A percentile compares a stretch with the other conserved stretches of the same genome.
These are phyloP conservation scores for Leptodactylus fuscus DNA, from an alignment of 2,113 vertebrate genomes.

Conservation along the genomic window DNA sequence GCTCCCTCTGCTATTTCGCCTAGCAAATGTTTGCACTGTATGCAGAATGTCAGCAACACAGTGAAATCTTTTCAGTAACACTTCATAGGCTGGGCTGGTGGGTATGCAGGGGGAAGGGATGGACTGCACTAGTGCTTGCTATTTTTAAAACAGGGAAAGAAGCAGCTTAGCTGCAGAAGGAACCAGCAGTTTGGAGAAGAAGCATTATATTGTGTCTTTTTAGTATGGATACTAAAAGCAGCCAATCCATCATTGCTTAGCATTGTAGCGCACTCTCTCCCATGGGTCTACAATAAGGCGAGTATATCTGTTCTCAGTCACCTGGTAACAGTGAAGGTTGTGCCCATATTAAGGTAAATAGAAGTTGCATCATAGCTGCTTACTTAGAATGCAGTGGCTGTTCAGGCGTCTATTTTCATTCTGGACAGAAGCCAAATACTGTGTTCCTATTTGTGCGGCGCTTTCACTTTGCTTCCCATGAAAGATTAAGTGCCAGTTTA, in stretches of 20 bases:
- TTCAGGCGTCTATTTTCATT: constrained; percentile 61
- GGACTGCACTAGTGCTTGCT: constrained; percentile 82
- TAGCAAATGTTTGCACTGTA: constrained; percentile 62
- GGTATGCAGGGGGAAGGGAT: constrained; percentile 77
- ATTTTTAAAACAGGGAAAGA: constrained; percentile 87
- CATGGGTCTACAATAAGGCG: not conserved
- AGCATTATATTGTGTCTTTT: not conserved
- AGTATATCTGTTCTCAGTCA: not conserved
- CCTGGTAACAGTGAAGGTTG: not conserved
- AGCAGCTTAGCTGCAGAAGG: constrained; percentile 72
- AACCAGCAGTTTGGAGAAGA: constrained; percentile 38
- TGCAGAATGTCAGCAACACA: constrained; percentile 64
- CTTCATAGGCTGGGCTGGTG: constrained; percentile 64
- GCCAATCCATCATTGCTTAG: too few species aligned
- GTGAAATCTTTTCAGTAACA: constrained; percentile 68
- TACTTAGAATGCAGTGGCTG: constrained; percentile 50
- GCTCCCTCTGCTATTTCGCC: constrained; percentile 50
- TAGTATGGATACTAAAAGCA: not conserved
- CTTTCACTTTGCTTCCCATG: constrained; percentile 41
- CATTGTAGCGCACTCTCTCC: not conserved
- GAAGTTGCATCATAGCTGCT: constrained; percentile 37
- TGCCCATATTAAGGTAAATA: constrained; percentile 9
- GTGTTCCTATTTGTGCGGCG: not conserved
- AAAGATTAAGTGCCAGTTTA: constrained; percentile 23
- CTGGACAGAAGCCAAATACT: constrained; percentile 47